These are phyloP conservation scores for Pemphigus obesinymphae DNA, from an alignment of 1,140 invertebrate genomes.

Conservation along the genomic window DNA sequence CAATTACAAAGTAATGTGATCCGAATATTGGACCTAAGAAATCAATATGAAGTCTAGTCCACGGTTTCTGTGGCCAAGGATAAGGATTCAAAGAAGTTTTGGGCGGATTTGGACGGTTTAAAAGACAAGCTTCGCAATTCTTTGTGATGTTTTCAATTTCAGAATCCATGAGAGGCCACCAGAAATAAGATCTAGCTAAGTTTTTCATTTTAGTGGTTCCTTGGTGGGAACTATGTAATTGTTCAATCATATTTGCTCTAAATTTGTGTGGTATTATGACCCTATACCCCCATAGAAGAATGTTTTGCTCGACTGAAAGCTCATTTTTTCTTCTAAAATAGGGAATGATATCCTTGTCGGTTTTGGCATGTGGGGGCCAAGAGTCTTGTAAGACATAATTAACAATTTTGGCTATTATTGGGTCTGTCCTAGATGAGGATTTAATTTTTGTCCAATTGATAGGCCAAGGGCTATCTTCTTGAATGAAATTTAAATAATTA, in stretches of 20 bases:
- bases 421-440: no score
- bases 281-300: slow-evolving; percentile 17
- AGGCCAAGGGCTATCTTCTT: no score
- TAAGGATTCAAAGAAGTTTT: no score
- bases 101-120: neutral
- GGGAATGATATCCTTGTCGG: neutral
- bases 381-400: neutral
- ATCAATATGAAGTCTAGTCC: no score
- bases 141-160: neutral
- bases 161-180: slow-evolving; percentile 40
- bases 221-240: slow-evolving; percentile 28
- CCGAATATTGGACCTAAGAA: no score
- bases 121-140: neutral
- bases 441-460: no score
- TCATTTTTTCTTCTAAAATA: neutral
- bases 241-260: neutral
- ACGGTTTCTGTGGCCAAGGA: no score
- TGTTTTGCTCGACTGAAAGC: neutral
- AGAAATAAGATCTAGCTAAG: no score
- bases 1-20: no score
- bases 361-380: neutral
- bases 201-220: slow-evolving; percentile 43
- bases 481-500: no score
- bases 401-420: no score
- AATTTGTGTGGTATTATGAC: slow-evolving; percentile 8